A percentile compares a stretch with the other conserved stretches of the same genome.
Evolutionary conservation across 2,888 invertebrate species (phyloP).

Genomic region (Zele albiditarsus): DNA sequence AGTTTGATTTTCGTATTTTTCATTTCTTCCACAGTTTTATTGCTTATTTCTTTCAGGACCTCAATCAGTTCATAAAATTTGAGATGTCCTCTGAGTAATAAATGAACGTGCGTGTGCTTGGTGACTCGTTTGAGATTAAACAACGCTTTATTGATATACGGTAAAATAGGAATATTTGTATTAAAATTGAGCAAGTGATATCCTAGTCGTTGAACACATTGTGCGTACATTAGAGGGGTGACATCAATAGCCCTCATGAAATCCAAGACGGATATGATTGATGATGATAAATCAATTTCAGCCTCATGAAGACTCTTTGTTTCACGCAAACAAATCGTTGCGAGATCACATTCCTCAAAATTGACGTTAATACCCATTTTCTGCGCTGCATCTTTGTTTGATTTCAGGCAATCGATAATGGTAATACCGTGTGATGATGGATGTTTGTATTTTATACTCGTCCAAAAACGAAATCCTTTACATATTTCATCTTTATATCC

Average conservation of each 20-base stretch:
- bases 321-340: constrained; percentile 60
- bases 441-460: constrained; percentile 58
- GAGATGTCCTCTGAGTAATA: constrained; percentile 58
- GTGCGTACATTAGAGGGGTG: constrained; percentile 52
- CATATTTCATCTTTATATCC: constrained; percentile 54
- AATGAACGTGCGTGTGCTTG: constrained; percentile 17
- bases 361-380: constrained; percentile 55
- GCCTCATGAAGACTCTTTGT: constrained; percentile 54
- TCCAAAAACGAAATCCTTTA: constrained; percentile 65
- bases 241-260: constrained; percentile 55
- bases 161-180: constrained; percentile 44
- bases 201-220: constrained; percentile 59
- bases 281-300: constrained; percentile 53
- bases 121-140: constrained; percentile 48
- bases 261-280: constrained; percentile 56
- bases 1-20: constrained; percentile 47
- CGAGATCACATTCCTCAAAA: constrained; percentile 56
- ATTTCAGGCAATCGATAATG: constrained; percentile 58
- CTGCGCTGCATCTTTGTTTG: constrained; percentile 49
- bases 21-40: constrained; percentile 58
- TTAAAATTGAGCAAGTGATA: constrained; percentile 57
- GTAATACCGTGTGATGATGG: constrained; percentile 38
- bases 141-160: constrained; percentile 52
- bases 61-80: constrained; percentile 61
- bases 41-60: constrained; percentile 47